These are phyloP conservation scores for Oceanodroma tethys DNA, from an alignment of 2,113 vertebrate genomes.

Conservation along the genomic window DNA sequence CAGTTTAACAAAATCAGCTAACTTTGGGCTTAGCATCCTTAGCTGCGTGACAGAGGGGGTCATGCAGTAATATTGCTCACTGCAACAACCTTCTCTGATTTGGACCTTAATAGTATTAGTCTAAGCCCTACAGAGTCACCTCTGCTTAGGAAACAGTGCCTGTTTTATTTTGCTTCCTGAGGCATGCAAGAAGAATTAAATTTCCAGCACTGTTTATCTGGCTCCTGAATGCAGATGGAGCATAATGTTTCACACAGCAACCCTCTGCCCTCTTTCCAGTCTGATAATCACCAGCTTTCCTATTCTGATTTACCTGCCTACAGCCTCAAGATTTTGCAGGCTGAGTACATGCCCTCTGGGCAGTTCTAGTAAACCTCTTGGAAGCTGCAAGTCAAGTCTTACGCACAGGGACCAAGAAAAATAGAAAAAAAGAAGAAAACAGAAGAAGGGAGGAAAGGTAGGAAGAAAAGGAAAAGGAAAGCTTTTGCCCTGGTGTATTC, in stretches of 20 bases:
- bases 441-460: neutral
- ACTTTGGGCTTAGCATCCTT: neutral
- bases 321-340: neutral
- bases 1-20: neutral
- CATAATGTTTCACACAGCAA: neutral
- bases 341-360: neutral
- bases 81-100: constrained; percentile 30
- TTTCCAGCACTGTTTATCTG: neutral
- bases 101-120: constrained; percentile 53
- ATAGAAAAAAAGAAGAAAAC: neutral
- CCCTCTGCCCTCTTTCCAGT: neutral
- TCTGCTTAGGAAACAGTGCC: constrained; percentile 33
- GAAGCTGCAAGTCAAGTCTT: neutral
- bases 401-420: neutral
- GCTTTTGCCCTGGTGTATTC: neutral
- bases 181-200: neutral
- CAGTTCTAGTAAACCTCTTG: neutral
- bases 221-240: neutral
- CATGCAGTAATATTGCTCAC: constrained; percentile 3
- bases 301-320: neutral
- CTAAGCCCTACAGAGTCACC: constrained; percentile 53
- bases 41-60: neutral
- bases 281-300: neutral
- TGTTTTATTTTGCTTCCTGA: constrained; percentile 1
- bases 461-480: neutral